phyloP scores from a whole-genome alignment of 1,140 invertebrate species.

The Anoplophora glabripennis region DNA sequence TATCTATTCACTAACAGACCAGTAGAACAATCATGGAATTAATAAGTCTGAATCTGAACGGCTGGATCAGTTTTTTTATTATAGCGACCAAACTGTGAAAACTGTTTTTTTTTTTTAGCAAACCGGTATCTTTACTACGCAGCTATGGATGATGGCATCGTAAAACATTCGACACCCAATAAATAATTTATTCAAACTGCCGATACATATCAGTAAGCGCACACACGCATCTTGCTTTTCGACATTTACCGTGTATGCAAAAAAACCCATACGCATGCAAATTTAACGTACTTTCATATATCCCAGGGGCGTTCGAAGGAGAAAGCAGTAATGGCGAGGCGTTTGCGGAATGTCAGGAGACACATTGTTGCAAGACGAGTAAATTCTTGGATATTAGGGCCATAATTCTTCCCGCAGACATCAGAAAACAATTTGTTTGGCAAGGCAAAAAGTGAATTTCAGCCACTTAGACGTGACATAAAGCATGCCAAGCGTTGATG shows the following conservation, averaged over 20 bases:
- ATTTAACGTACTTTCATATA: background rate
- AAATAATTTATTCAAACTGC: background rate
- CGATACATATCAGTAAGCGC: background rate
- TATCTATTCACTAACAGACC: too few relatives aligned
- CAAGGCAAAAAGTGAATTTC: constrained; percentile 24
- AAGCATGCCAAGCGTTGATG: background rate
- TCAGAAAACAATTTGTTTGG: constrained; percentile 28
- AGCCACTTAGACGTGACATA: constrained; percentile 15
- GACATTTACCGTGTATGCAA: background rate
- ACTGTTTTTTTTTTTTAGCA: background rate
- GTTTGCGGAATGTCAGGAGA: too few relatives aligned
- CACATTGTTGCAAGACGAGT: background rate
- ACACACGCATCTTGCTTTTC: background rate
- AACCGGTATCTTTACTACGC: too few relatives aligned
- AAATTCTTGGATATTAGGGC: constrained; percentile 18
- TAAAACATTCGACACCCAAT: background rate
- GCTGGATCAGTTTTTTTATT: too few relatives aligned
- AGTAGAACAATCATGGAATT: too few relatives aligned
- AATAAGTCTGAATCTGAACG: too few relatives aligned
- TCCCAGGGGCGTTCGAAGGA: background rate
- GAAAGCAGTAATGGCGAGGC: too few relatives aligned
- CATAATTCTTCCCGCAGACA: constrained; percentile 20
- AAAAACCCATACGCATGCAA: background rate
- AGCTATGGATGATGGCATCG: too few relatives aligned
- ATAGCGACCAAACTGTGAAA: too few relatives aligned